Percentiles rank a stretch among this genome's conserved stretches.
These are phyloP conservation scores for Chloebia gouldiae DNA, from an alignment of 2,113 vertebrate species.

Conservation along the genomic window DNA sequence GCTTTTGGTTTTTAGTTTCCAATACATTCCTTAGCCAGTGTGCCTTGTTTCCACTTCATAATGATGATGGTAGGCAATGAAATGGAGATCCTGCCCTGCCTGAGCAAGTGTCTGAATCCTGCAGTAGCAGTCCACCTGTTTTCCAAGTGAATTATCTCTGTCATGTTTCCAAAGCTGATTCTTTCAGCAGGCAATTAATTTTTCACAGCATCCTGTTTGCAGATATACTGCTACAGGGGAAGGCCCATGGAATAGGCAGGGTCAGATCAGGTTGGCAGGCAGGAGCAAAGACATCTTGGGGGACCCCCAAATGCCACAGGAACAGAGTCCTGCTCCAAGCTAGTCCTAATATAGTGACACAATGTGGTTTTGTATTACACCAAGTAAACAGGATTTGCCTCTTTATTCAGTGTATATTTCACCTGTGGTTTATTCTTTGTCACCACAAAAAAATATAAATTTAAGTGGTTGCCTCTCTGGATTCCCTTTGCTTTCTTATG, in stretches of 20 bases:
- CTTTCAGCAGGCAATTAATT: background rate
- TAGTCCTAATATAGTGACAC: background rate
- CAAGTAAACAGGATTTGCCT: background rate
- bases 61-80: background rate
- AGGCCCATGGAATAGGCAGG: background rate
- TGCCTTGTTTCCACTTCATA: background rate
- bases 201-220: background rate
- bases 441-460: background rate
- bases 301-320: background rate
- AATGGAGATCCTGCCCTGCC: background rate
- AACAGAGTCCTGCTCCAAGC: background rate
- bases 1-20: background rate
- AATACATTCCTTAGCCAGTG: background rate
- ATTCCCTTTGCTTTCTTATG: background rate
- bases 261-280: background rate
- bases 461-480: background rate
- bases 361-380: background rate
- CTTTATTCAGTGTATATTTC: background rate
- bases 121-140: background rate
- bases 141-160: background rate
- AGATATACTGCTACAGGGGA: background rate
- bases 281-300: background rate
- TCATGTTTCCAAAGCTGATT: background rate
- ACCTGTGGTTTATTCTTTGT: background rate
- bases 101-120: background rate